phyloP scores from a whole-genome alignment of 2,113 vertebrate genomes.

The Podarcis muralis region DNA sequence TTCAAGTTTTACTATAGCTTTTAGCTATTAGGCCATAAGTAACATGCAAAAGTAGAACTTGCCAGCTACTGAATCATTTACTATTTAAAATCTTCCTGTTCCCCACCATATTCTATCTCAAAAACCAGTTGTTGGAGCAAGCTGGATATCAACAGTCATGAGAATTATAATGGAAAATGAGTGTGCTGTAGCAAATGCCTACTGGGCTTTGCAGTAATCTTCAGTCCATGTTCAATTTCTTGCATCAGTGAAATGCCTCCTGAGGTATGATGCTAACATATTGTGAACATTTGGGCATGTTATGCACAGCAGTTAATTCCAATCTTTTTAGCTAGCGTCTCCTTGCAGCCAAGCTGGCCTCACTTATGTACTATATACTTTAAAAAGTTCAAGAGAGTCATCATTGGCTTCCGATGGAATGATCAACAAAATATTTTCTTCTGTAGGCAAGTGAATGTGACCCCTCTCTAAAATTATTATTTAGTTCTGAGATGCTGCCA shows the following conservation, averaged over 20 bases:
- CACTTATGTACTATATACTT: neutral
- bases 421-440: conserved; percentile 10
- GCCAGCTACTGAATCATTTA: conserved; percentile 13
- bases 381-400: neutral
- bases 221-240: conserved; percentile 11
- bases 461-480: neutral
- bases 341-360: neutral
- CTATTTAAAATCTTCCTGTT: conserved; percentile 4
- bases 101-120: neutral
- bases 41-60: conserved; percentile 45
- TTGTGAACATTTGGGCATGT: neutral
- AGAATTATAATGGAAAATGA: conserved; percentile 43
- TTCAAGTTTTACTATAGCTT: neutral
- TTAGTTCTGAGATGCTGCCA: neutral
- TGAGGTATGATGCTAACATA: neutral
- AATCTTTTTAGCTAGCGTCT: neutral
- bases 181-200: conserved; percentile 4
- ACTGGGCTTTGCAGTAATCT: neutral
- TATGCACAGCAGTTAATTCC: neutral
- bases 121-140: conserved; percentile 27
- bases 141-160: neutral
- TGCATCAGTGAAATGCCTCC: conserved; percentile 17
- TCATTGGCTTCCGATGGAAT: neutral
- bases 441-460: neutral
- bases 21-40: conserved; percentile 21